Base-by-base conservation (phyloP, 2,888 invertebrate species). In the Xanthorhoe spadicearia region DNA sequence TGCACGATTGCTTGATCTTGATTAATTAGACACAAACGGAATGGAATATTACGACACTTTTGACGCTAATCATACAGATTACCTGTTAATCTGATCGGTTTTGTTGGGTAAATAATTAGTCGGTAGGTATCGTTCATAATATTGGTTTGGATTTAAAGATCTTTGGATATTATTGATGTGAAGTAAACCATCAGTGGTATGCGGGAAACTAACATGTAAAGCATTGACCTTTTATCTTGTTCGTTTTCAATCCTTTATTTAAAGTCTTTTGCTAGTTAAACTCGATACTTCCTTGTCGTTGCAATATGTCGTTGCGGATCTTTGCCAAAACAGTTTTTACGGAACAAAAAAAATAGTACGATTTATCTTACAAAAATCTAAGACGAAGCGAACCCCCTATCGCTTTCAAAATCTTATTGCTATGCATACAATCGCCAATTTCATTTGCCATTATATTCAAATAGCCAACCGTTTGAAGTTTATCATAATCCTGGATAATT, bases 11-110 rank as follows among this genome's bases (percentile, higher is more conserved):
- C 89, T 88, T 88, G 86, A 89, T 89, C 85, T 87, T 89, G 89
- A 90, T 89, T 90, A 90, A 89, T 90, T 88, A 88, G 84, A 86
- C 73, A 83, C 87, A 90, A 89, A 90, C 88, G 84, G 90, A 90
- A 90, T 90, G 81, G 81, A 85, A 85, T 85, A 90, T 89, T 83
- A 85, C 82, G 77, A 75, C 70, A 78, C 75, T 80, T 66, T 66
- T 61, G 50, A 60, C 60, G 70, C 61, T 70, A 69, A 72, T 69
- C 68, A 69, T 69, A 61, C 32, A 57, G 65, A 68, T 72, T 72
- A 72, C 70, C 71, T 71, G 69, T 54, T 71, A 70, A 73, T 71
- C 73, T 64, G 64, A 64, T 68, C 32, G 57, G 49, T 64, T 46
- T 46, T 56, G 56, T 56, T 62, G 43, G 52, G 52, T 60, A 50